Evolutionary conservation across 2,113 vertebrate genomes (phyloP).

Genomic region (Heterotis niloticus): DNA sequence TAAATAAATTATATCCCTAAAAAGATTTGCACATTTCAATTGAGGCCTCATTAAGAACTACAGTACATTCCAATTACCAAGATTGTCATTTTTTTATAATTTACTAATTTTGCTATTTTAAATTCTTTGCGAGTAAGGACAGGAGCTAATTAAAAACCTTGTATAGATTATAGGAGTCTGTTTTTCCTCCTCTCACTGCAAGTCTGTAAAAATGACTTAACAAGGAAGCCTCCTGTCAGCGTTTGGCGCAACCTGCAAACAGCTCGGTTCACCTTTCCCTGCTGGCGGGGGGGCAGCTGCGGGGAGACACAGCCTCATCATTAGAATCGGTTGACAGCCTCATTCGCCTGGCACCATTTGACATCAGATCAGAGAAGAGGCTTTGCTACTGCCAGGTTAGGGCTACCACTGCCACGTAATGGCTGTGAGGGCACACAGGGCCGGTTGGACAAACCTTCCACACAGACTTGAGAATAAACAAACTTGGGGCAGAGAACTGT

Average conservation of each 20-base stretch:
- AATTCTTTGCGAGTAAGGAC: slow-evolving; percentile 21
- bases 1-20: slow-evolving; percentile 18
- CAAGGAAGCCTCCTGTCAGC: slow-evolving; percentile 22
- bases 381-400: neutral
- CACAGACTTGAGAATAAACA: neutral
- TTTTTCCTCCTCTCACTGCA: slow-evolving; percentile 1
- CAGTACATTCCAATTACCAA: slow-evolving; percentile 20
- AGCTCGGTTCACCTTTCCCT: slow-evolving; percentile 14
- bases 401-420: neutral
- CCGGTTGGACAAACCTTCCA: neutral
- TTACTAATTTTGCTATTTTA: slow-evolving; percentile 29
- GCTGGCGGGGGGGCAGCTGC: neutral
- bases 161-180: slow-evolving; percentile 22
- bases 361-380: slow-evolving; percentile 6
- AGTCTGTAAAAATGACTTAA: slow-evolving; percentile 9
- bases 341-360: neutral
- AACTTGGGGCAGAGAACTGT: neutral
- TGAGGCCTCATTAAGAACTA: slow-evolving; percentile 25
- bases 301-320: neutral
- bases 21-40: slow-evolving; percentile 22
- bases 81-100: slow-evolving; percentile 27
- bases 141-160: slow-evolving; percentile 29
- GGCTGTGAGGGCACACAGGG: neutral
- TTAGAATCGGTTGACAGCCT: neutral
- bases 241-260: slow-evolving; percentile 18